Conservation (phyloP, 1,140 invertebrate genomes). For the Bathynomus jamesi region DNA sequence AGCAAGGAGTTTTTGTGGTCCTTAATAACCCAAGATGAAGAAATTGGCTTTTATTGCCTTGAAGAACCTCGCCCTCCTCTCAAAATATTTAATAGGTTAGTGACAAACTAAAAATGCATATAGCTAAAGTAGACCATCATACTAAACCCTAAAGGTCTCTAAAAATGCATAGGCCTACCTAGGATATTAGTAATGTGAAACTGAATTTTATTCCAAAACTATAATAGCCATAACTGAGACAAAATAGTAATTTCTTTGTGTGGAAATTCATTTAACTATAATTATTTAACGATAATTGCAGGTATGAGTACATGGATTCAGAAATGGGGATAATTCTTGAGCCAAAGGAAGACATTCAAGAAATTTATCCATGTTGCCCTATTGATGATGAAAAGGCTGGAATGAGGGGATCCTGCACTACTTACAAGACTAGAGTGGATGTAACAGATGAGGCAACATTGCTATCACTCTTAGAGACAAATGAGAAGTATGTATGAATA, state of each 20-base stretch:
- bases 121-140: too few relatives aligned
- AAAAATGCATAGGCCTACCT: too few relatives aligned
- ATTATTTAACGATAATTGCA: too few relatives aligned
- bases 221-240: too few relatives aligned
- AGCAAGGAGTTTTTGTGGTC: neutral
- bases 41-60: neutral
- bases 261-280: too few relatives aligned
- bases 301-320: slow-evolving; percentile 51
- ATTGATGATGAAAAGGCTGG: slow-evolving; percentile 46
- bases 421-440: slow-evolving; percentile 50
- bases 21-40: neutral
- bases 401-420: slow-evolving; percentile 59
- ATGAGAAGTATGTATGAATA: slow-evolving; percentile 44
- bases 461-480: slow-evolving; percentile 44
- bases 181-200: too few relatives aligned
- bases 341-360: slow-evolving; percentile 44
- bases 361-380: slow-evolving; percentile 56
- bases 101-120: too few relatives aligned
- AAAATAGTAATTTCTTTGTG: too few relatives aligned
- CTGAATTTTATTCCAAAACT: too few relatives aligned
- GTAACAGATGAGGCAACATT: slow-evolving; percentile 43
- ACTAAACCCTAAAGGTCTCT: too few relatives aligned
- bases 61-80: neutral
- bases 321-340: slow-evolving; percentile 43
- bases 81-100: neutral